A percentile compares a stretch with the other conserved stretches of the same genome.
Evolutionary conservation across 2,797 vertebrate genomes (phyloP).

Genomic region (Mallotus villosus): DNA sequence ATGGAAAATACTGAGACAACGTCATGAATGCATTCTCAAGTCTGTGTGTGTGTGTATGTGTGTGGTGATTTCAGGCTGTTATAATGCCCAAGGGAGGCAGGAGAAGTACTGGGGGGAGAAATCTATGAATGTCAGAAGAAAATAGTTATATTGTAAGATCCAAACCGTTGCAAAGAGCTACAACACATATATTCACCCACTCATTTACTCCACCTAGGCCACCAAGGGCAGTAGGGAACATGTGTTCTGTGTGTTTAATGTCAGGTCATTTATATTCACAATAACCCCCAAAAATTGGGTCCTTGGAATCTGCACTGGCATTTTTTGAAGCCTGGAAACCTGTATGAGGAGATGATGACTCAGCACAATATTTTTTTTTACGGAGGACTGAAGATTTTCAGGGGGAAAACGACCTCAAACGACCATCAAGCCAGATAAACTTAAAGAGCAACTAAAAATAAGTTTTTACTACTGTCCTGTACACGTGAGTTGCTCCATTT

Average conservation of each 20-base stretch:
- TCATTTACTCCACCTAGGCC: conserved; percentile 9
- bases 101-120: conserved; percentile 7
- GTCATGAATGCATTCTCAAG: conserved; percentile 25
- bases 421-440: conserved; percentile 20
- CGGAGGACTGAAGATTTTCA: conserved; percentile 19
- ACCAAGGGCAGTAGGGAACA: conserved; percentile 34
- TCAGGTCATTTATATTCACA: conserved; percentile 27
- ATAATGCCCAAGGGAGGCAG: conserved; percentile 9
- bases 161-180: conserved; percentile 13
- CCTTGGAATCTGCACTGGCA: conserved; percentile 11
- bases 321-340: conserved; percentile 24
- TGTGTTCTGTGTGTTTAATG: conserved; percentile 28
- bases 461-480: no score
- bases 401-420: conserved; percentile 11
- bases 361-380: conserved; percentile 16
- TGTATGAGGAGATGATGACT: conserved; percentile 35
- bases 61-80: background rate
- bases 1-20: conserved; percentile 21
- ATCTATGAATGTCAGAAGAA: conserved; percentile 7
- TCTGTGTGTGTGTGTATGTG: background rate
- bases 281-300: conserved; percentile 21
- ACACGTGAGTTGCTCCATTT: no score
- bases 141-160: background rate
- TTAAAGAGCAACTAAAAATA: no score
- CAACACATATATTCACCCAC: conserved; percentile 28